phyloP scores from a whole-genome alignment of 2,113 vertebrate genomes.

The Salvelinus fontinalis region DNA sequence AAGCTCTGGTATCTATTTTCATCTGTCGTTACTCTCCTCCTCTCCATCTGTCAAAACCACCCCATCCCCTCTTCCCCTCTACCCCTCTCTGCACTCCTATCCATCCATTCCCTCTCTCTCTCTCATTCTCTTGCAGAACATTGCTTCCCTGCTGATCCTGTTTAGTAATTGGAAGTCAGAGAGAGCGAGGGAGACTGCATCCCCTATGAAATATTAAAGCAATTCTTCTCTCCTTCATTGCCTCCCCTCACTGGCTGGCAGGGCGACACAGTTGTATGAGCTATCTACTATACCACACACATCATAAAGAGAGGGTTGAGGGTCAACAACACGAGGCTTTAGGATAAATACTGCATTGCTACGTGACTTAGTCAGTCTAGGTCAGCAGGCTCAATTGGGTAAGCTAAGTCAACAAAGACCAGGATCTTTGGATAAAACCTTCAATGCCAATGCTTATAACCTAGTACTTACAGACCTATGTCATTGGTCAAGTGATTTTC shows the following conservation, averaged over 20 bases:
- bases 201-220: constrained; percentile 38
- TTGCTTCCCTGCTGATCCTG: constrained; percentile 10
- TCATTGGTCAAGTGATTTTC: not conserved
- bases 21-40: constrained; percentile 47
- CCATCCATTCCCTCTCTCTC: not conserved
- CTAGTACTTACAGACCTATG: no score
- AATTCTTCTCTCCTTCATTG: constrained; percentile 5
- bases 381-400: not conserved
- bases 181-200: constrained; percentile 22
- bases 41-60: constrained; percentile 45
- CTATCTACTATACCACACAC: not conserved
- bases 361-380: constrained; percentile 8
- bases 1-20: constrained; percentile 38
- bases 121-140: constrained; percentile 9
- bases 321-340: not conserved
- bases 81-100: not conserved
- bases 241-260: constrained; percentile 1
- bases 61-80: constrained; percentile 21
- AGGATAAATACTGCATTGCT: constrained; percentile 26
- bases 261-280: constrained; percentile 8
- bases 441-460: no score
- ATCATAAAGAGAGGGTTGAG: not conserved
- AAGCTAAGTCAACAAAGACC: no score
- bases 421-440: no score
- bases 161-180: constrained; percentile 19